A percentile compares a stretch with the other conserved stretches of the same genome.
Evolutionary conservation across 2,888 invertebrate species (phyloP).

Genomic region (Cordylochernes scorpioides): DNA sequence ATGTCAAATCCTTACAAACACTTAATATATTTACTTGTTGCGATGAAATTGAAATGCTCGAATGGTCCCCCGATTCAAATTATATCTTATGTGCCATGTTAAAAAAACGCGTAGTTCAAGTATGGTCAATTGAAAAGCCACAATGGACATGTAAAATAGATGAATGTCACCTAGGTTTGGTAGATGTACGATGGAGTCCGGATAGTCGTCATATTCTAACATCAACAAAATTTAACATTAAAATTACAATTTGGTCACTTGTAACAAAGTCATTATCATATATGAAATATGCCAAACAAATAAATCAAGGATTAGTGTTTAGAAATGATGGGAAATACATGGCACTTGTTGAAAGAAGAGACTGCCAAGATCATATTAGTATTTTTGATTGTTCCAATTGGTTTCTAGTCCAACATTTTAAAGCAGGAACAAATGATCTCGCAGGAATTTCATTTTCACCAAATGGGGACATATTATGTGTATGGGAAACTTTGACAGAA

Average conservation of each 20-base stretch:
- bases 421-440: slow-evolving; percentile 22
- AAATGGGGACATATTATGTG: slow-evolving; percentile 19
- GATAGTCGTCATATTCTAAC: slow-evolving; percentile 28
- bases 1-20: too few species aligned
- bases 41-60: too few species aligned
- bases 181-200: slow-evolving; percentile 27
- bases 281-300: slow-evolving; percentile 24
- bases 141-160: slow-evolving; percentile 31
- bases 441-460: slow-evolving; percentile 24
- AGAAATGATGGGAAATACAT: slow-evolving; percentile 21
- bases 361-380: slow-evolving; percentile 22
- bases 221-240: slow-evolving; percentile 28
- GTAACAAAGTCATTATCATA: slow-evolving; percentile 23
- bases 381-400: slow-evolving; percentile 17
- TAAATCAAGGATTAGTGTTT: slow-evolving; percentile 19
- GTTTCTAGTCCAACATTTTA: slow-evolving; percentile 24
- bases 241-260: slow-evolving; percentile 26
- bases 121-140: slow-evolving; percentile 27
- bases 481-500: slow-evolving; percentile 21
- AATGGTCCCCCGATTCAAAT: too few species aligned
- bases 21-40: too few species aligned
- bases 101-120: too few species aligned
- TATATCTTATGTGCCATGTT: too few species aligned
- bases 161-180: slow-evolving; percentile 28
- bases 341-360: slow-evolving; percentile 24